Evolutionary conservation across 2,113 vertebrate genomes (phyloP).

Genomic region (Mirounga angustirostris): DNA sequence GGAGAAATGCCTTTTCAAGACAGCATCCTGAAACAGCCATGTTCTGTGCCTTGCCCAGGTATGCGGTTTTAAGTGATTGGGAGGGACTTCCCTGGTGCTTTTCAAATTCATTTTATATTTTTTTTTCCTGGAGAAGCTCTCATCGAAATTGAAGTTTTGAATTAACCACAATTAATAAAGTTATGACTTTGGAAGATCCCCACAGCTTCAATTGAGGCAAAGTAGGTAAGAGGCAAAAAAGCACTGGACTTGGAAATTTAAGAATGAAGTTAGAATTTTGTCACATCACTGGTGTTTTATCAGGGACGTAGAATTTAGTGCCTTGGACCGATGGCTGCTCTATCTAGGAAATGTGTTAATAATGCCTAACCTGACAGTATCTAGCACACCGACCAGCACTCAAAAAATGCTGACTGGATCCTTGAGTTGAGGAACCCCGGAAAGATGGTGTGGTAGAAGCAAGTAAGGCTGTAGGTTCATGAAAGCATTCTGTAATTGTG

Average conservation of each 20-base stretch:
- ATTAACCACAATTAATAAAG: not conserved
- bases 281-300: not conserved
- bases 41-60: conserved; percentile 97
- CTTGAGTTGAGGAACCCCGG: not conserved
- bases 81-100: not conserved
- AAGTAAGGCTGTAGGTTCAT: not conserved
- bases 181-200: not conserved
- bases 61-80: not conserved
- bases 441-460: not conserved
- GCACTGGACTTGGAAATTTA: not conserved
- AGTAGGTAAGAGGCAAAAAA: not conserved
- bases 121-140: not conserved
- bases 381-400: not conserved
- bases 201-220: not conserved
- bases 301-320: not conserved
- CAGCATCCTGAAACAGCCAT: conserved; percentile 89
- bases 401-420: not conserved
- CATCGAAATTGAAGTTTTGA: not conserved
- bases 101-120: not conserved
- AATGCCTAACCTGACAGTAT: not conserved
- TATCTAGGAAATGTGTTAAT: not conserved
- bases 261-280: not conserved
- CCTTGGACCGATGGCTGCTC: not conserved
- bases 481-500: not conserved
- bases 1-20: conserved; percentile 87